Evolutionary conservation across 2,113 vertebrate genomes (phyloP), one percentile per base, ranked within the genome.

Genomic region (Oxygymnocypris stewartii): DNA sequence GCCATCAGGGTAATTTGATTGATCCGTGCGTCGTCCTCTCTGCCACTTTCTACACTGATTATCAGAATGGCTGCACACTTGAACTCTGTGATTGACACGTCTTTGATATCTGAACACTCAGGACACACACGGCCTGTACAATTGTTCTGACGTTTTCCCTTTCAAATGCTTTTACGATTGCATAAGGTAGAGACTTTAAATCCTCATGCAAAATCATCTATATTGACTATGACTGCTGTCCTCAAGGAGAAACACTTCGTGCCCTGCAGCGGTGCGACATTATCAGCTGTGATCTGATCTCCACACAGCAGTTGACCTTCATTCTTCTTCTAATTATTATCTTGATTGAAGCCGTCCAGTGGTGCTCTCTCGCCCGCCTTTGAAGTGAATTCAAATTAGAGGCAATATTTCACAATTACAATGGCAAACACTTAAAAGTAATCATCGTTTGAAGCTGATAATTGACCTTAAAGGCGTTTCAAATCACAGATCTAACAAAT

Each of bases 261-360:
- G 71, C 40, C 78, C 74, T 14, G 71, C n/a, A 87, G 85, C 69
- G 80, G 37, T 54, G 67, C 4, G 49, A 82, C 74, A 78, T 89
- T 71, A 89, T 89, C 79, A n/a, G 71, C 59, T 67, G 59, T 82
- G 79, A 57, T 47, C 49, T 82, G 82, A 89, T 89, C 88, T 89
- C 85, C 73, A 89, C 83, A 80, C 79, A 82, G 83, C 40, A 79
- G 82, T 84, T 85, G 88, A 89, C 79, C 88, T 87, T 75, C 73
- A 85, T 79, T 89, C 85, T 87, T 89, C 47, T 87, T 89, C 25
- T 51, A 73, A 85, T 65, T 82, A 89, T 77, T 85, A 79, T 67
- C 84, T 84, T 84, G 86, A 89, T 82, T 89, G 71, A 87, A 80
- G 77, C 49, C 31, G 51, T 59, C 47, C 73, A 74, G 82, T 25